Conservation (phyloP, 2,113 vertebrate genomes). For the Saiga tatarica region DNA sequence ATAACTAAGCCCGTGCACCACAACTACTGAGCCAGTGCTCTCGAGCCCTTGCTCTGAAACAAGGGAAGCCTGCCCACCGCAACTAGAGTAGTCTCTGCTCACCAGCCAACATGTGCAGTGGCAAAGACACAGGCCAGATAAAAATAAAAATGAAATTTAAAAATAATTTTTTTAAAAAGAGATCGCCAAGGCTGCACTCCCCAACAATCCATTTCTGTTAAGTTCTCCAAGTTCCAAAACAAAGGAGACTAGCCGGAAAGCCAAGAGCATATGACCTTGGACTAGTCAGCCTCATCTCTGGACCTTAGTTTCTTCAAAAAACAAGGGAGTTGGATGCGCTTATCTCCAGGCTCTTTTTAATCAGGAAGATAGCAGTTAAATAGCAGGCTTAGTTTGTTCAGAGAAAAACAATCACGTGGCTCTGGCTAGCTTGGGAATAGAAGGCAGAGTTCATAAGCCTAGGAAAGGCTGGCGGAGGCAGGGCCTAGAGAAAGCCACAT, state of each 20-base stretch:
- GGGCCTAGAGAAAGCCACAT: neutral
- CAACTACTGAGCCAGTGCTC: neutral
- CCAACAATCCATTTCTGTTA: neutral
- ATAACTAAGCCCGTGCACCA: neutral
- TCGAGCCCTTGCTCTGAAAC: neutral
- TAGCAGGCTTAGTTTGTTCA: neutral
- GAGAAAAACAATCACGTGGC: neutral
- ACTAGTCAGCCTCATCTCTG: neutral
- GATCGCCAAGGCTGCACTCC: neutral
- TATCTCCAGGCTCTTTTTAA: neutral
- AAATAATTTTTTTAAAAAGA: neutral
- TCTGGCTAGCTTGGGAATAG: neutral
- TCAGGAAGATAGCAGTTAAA: neutral
- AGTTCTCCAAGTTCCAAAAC: neutral
- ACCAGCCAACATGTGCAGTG: neutral
- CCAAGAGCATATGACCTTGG: neutral
- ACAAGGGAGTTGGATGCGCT: neutral
- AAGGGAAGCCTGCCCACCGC: neutral
- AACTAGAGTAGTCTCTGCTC: neutral
- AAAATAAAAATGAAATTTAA: neutral
- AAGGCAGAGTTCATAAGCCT: neutral
- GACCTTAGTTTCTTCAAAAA: conserved; percentile 18
- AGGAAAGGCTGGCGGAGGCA: neutral
- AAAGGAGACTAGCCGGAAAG: neutral
- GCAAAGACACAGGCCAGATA: neutral